Conservation (phyloP, 2,113 vertebrate species). For the Petrocephalus zakoni region DNA sequence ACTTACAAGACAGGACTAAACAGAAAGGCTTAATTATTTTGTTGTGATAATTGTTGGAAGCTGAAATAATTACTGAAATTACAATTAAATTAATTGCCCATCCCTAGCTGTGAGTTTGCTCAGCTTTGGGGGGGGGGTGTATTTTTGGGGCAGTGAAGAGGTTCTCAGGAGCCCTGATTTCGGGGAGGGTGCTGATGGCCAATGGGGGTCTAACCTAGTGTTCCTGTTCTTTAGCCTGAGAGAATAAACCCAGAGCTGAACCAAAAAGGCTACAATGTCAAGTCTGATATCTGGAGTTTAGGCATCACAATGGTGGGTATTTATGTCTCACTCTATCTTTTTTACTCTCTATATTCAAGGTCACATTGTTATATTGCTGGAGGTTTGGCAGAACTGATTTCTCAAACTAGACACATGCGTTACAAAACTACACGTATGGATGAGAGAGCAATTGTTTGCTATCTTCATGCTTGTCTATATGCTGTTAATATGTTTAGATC, state of each 20-base stretch:
- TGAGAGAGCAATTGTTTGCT: neutral
- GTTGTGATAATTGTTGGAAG: neutral
- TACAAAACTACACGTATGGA: neutral
- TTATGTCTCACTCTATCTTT: neutral
- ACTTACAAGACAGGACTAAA: neutral
- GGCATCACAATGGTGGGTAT: conserved; percentile 87
- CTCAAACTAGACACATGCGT: neutral
- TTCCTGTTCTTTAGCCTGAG: conserved; percentile 71
- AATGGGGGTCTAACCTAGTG: neutral
- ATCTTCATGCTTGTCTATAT: neutral
- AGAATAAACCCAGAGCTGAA: conserved; percentile 96
- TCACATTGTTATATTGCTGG: neutral
- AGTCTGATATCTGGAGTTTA: conserved; percentile 97
- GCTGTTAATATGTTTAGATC: neutral
- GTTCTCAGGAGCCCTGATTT: neutral
- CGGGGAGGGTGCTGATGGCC: neutral
- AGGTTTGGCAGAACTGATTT: neutral
- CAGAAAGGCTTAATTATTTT: neutral
- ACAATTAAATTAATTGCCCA: neutral
- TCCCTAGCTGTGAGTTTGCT: neutral
- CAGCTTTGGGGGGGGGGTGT: neutral
- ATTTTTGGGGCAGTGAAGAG: neutral
- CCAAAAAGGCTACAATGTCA: conserved; percentile 96
- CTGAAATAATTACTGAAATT: neutral
- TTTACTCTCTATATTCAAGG: neutral